These are phyloP conservation scores for Hylaeus anthracinus DNA, from an alignment of 1,140 invertebrate genomes.

Conservation along the genomic window DNA sequence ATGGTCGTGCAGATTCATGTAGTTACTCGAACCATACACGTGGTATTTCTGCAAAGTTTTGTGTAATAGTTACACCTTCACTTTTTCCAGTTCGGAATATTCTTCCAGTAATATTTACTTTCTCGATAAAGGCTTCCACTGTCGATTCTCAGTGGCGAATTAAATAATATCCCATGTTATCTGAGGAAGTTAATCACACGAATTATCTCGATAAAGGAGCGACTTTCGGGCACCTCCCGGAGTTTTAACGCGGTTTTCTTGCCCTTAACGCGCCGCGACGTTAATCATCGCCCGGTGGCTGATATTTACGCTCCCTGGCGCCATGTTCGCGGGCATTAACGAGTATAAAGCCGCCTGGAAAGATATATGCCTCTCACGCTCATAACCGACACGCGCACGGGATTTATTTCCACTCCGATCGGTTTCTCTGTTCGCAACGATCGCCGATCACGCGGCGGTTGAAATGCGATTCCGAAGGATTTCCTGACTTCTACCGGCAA, in stretches of 20 bases:
- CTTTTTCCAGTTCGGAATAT: no score
- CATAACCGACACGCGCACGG: conserved; percentile 20
- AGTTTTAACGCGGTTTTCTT: conserved; percentile 11
- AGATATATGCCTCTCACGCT: conserved; percentile 13
- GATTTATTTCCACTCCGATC: conserved; percentile 38
- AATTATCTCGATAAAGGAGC: conserved; percentile 35
- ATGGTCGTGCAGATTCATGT: no score
- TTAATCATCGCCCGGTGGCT: conserved; percentile 27
- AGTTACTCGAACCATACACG: no score
- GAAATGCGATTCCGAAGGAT: no score
- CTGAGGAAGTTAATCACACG: conserved; percentile 29
- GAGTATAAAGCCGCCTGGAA: conserved; percentile 24
- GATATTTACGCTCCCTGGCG: conserved; percentile 44
- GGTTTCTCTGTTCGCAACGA: neutral
- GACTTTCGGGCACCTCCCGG: neutral
- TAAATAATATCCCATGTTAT: conserved; percentile 53
- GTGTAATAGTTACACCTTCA: no score
- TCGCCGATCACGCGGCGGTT: neutral
- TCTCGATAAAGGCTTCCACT: no score
- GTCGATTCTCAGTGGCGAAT: conserved; percentile 9
- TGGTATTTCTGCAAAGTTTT: no score
- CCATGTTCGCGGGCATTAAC: conserved; percentile 34
- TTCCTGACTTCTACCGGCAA: no score
- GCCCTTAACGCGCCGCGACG: neutral
- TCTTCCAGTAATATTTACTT: no score